Conservation (phyloP, 2,888 invertebrate genomes). For the Acleris laterana region DNA sequence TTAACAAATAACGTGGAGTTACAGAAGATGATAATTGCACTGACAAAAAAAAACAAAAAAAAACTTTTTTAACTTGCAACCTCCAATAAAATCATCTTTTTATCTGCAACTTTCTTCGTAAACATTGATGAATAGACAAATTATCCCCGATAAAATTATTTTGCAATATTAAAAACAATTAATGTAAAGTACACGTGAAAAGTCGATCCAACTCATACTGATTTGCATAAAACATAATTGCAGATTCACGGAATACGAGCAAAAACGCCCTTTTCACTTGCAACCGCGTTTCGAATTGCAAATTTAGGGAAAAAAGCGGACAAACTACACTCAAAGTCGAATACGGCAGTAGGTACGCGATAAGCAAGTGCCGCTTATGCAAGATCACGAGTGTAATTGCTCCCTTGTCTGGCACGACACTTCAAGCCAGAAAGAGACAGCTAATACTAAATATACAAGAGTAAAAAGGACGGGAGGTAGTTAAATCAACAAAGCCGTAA, state of each 20-base stretch:
- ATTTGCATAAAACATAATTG: too few species aligned
- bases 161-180: too few species aligned
- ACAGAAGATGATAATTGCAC: too few species aligned
- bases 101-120: too few species aligned
- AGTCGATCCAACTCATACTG: too few species aligned
- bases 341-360: constrained; percentile 79
- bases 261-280: constrained; percentile 63
- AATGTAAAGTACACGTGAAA: too few species aligned
- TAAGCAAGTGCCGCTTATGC: constrained; percentile 85
- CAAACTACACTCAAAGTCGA: constrained; percentile 80
- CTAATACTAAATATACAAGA: constrained; percentile 48
- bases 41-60: too few species aligned
- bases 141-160: too few species aligned
- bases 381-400: constrained; percentile 86
- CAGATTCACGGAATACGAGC: constrained; percentile 45
- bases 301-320: constrained; percentile 78
- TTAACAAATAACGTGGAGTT: too few species aligned
- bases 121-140: too few species aligned
- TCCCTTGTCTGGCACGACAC: constrained; percentile 84
- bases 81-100: too few species aligned
- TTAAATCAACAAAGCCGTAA: constrained; percentile 75
- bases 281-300: constrained; percentile 78
- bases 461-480: constrained; percentile 60
- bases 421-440: constrained; percentile 77
- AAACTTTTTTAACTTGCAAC: too few species aligned